These are phyloP conservation scores for Turdus rufiventris DNA, from an alignment of 2,113 vertebrate species.

Conservation along the genomic window DNA sequence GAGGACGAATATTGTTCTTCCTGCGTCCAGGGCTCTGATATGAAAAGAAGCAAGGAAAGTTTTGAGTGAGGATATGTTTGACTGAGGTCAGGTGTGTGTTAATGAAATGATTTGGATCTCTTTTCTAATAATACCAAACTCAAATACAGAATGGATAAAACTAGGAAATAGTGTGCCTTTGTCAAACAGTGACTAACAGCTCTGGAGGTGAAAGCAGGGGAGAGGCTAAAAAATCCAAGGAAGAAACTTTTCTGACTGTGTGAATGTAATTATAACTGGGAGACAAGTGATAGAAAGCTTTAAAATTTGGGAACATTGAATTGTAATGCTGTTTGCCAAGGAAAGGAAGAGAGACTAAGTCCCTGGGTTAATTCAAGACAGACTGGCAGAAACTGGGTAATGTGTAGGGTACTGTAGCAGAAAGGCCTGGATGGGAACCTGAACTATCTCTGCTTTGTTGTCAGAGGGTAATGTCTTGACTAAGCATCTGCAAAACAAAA, in stretches of 20 bases:
- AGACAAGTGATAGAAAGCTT: neutral
- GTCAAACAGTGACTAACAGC: neutral
- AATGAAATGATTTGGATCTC: neutral
- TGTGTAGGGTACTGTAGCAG: neutral
- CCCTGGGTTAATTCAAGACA: neutral
- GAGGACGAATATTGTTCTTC: neutral
- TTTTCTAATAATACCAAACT: neutral
- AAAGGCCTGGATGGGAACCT: neutral
- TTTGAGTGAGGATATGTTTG: neutral
- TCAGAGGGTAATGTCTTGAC: neutral
- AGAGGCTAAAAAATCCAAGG: neutral
- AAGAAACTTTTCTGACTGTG: neutral
- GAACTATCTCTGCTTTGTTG: neutral
- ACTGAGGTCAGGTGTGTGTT: neutral
- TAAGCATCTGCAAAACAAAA: neutral
- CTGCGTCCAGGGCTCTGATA: neutral
- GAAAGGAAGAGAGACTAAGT: neutral
- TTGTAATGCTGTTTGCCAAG: neutral
- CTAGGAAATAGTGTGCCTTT: neutral
- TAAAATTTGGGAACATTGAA: neutral
- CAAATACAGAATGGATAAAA: neutral
- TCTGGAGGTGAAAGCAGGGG: neutral
- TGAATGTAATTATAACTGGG: neutral
- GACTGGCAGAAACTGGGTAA: neutral
- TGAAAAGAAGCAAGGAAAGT: neutral